Evolutionary conservation across 2,888 invertebrate species (phyloP).

Genomic region (Trisateles emortualis): DNA sequence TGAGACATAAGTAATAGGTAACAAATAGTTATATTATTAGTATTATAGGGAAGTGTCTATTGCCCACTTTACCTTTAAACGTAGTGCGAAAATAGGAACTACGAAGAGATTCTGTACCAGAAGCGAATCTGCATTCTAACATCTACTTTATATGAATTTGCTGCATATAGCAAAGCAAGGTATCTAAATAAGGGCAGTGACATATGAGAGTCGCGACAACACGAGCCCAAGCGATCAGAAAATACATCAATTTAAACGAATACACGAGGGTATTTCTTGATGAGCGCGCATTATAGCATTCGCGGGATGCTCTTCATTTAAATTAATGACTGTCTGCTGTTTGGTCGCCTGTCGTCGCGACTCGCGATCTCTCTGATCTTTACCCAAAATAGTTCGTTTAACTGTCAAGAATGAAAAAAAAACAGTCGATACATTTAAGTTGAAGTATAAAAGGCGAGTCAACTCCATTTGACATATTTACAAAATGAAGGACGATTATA

Average conservation of each 20-base stretch:
- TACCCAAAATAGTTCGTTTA: conserved; percentile 37
- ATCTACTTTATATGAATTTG: conserved; percentile 36
- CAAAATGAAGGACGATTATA: conserved; percentile 47
- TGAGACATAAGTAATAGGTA: no score
- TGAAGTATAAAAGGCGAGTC: conserved; percentile 64
- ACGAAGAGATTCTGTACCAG: conserved; percentile 44
- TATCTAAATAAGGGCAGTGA: conserved; percentile 39
- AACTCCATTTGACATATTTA: conserved; percentile 47
- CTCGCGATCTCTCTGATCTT: conserved; percentile 45
- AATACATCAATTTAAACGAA: conserved; percentile 25
- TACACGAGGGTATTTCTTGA: conserved; percentile 11
- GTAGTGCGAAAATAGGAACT: conserved; percentile 65
- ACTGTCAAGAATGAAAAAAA: conserved; percentile 38
- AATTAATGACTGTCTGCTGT: conserved; percentile 39
- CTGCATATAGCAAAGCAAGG: conserved; percentile 52
- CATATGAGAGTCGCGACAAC: conserved; percentile 1
- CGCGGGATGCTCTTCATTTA: conserved; percentile 31
- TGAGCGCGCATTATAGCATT: conserved; percentile 22
- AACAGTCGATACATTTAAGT: conserved; percentile 43
- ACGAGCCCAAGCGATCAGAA: conserved; percentile 9
- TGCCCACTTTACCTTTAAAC: conserved; percentile 35
- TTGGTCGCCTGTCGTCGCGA: conserved; percentile 31
- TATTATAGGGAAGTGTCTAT: conserved; percentile 46
- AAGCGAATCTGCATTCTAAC: conserved; percentile 31
- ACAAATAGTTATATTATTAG: no score